Evolutionary conservation across 2,113 vertebrate species (phyloP).

Genomic region (Cacatua alba): DNA sequence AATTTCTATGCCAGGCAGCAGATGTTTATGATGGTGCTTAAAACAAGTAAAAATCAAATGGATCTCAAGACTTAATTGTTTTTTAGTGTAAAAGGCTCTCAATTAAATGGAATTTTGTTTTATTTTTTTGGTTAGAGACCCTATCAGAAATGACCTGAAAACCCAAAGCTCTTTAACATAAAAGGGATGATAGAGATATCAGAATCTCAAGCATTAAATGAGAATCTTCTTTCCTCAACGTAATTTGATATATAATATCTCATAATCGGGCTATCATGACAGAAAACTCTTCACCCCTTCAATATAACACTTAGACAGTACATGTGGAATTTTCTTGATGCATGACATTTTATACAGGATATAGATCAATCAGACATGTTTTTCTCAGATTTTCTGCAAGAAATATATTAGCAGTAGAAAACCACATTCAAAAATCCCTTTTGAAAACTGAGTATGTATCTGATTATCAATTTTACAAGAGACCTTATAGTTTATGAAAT

Average conservation of each 20-base stretch:
- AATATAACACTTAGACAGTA: conserved; percentile 15
- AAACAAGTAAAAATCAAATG: conserved; percentile 77
- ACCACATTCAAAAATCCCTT: not conserved
- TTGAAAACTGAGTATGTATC: not conserved
- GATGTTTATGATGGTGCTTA: conserved; percentile 77
- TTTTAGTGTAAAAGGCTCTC: conserved; percentile 56
- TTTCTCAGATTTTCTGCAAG: conserved; percentile 8
- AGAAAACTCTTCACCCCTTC: conserved; percentile 41
- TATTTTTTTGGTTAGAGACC: conserved; percentile 1
- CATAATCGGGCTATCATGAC: conserved; percentile 20
- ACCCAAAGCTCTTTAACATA: not conserved
- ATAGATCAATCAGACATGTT: conserved; percentile 14
- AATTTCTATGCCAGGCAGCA: conserved; percentile 78
- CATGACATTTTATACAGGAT: conserved; percentile 23
- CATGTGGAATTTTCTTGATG: conserved; percentile 40
- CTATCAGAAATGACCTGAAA: conserved; percentile 49
- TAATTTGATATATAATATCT: conserved; percentile 29
- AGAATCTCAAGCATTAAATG: conserved; percentile 31
- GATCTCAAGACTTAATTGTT: conserved; percentile 71
- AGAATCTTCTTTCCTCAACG: not conserved
- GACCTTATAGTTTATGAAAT: not conserved
- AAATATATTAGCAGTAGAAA: not conserved
- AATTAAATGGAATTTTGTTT: conserved; percentile 35
- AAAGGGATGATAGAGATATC: conserved; percentile 16
- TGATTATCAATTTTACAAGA: not conserved